Conservation (phyloP, 2,888 invertebrate genomes). For the Spialia ferax region DNA sequence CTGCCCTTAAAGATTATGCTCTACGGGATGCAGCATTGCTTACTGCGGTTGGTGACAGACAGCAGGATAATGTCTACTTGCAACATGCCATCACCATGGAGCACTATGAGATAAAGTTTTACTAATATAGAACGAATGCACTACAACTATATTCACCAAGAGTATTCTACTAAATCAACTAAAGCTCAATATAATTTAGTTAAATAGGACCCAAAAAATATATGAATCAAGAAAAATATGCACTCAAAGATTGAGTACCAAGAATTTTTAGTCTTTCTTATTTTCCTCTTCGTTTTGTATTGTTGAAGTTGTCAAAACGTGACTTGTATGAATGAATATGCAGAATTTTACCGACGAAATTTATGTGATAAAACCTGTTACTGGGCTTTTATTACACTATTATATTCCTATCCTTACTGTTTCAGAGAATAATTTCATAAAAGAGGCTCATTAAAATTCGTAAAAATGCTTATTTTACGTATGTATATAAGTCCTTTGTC, state of each 20-base stretch:
- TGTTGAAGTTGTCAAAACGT: slow-evolving; percentile 52
- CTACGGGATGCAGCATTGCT: background rate
- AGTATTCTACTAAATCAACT: no score
- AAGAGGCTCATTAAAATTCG: background rate
- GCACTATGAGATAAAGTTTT: no score
- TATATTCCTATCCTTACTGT: slow-evolving; percentile 6
- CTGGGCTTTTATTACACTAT: slow-evolving; percentile 31
- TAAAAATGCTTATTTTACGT: background rate
- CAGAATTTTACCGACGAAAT: slow-evolving; percentile 22
- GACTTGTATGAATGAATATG: slow-evolving; percentile 43
- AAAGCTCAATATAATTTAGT: no score
- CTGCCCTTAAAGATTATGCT: background rate
- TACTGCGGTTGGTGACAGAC: no score
- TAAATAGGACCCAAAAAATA: background rate
- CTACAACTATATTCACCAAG: no score
- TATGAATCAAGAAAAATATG: background rate
- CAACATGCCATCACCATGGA: no score
- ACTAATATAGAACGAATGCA: no score
- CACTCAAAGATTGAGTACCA: background rate
- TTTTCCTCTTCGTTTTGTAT: slow-evolving; percentile 56
- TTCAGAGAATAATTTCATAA: slow-evolving; percentile 2
- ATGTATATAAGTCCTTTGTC: background rate
- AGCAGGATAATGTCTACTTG: background rate
- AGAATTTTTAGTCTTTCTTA: slow-evolving; percentile 56
- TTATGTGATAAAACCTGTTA: slow-evolving; percentile 29